A percentile compares a stretch with the other conserved stretches of the same genome.
These are phyloP conservation scores for Microtus oregoni DNA, from an alignment of 2,113 vertebrate species.

Conservation along the genomic window DNA sequence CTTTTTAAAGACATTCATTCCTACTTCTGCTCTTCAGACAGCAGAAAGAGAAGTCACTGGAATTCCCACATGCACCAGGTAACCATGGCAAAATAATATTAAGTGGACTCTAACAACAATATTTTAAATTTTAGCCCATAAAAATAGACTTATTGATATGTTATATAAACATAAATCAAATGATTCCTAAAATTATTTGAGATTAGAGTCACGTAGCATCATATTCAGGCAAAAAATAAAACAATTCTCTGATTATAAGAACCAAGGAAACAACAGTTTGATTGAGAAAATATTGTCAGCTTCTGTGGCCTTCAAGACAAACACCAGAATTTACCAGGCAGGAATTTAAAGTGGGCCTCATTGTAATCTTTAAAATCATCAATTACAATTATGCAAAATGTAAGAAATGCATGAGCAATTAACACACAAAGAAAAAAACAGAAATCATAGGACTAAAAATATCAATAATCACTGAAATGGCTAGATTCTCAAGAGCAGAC, in stretches of 20 bases:
- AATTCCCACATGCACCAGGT: not conserved
- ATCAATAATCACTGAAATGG: not conserved
- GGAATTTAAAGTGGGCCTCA: not conserved
- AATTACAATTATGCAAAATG: not conserved
- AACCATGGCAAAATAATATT: not conserved
- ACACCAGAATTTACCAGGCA: not conserved
- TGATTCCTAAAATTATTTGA: not conserved
- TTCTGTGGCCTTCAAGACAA: not conserved
- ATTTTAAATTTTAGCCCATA: not conserved
- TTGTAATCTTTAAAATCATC: not conserved
- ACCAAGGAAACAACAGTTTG: not conserved
- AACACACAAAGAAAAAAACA: not conserved
- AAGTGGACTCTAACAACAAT: not conserved
- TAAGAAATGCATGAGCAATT: not conserved
- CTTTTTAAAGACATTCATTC: not conserved
- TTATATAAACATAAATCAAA: not conserved
- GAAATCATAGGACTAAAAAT: not conserved
- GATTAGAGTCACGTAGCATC: not conserved
- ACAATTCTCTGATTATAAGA: not conserved
- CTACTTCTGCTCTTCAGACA: not conserved
- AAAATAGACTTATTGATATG: not conserved
- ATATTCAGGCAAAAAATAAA: not conserved
- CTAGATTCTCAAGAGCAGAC: not conserved
- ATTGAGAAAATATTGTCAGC: not conserved
- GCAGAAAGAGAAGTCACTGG: too few relatives aligned